Base-by-base conservation (phyloP, 2,113 vertebrate species). In the Hirundichthys speculiger region DNA sequence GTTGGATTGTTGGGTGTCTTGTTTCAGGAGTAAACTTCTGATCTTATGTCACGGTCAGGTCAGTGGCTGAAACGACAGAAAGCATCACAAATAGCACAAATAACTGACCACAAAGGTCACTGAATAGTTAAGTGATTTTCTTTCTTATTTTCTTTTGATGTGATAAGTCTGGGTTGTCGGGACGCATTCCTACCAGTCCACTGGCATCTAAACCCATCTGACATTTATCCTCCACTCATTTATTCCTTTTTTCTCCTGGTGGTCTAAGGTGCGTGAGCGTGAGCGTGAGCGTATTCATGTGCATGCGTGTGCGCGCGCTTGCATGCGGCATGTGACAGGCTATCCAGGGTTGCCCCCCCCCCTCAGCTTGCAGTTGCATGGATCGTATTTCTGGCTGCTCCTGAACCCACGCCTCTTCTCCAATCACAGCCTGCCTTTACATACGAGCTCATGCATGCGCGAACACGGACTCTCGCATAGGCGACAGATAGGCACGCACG, bases 371-470 rank as follows among this genome's bases (percentile, higher is more conserved):
- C 75, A 77, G 68, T 70, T 74, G 64, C 78, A 60, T 50, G 72
- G 81, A 61, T 85, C 86, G 73, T 79, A 27, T 89, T 88, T 82
- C 82, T 85, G 76, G 75, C 64, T 80, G 64, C 72, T 86, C 64
- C 83, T 89, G 87, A 86, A 80, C 87, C 80, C 87, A 89, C 83
- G 64, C 46, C 71, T 73, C 62, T 77, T 77, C 85, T 56, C 86
- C 86, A 88, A 88, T 90, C 84, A 76, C 75, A 84, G 75, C 70
- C 64, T 4, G 42, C 45, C 66, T 53, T 40, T 49, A 66, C 59
- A 54, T 54, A 12, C 51, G 54, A 60, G 27, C 79, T 64, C 83
- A 73, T 16, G 48, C 64, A 73, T 38, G 56, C 75, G 55, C 69
- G 22, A n/a, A 71, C 54, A 39, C 64, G n/a, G 50, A 38, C 51